Percentiles rank a stretch among this genome's conserved stretches.
phyloP scores from a whole-genome alignment of 2,888 invertebrate genomes.

The Cactoblastis cactorum region DNA sequence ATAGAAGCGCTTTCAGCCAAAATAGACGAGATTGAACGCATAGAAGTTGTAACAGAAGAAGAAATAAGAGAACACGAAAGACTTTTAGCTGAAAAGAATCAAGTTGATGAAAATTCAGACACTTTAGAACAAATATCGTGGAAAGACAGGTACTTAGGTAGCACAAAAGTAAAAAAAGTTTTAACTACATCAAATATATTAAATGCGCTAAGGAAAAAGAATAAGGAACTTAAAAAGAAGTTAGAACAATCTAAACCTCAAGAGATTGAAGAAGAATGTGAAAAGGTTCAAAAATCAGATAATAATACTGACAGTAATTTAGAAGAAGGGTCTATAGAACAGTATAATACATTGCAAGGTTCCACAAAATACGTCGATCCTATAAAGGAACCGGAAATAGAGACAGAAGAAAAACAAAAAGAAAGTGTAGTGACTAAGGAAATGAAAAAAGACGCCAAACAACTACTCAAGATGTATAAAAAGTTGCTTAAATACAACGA shows the following conservation, averaged over 20 bases:
- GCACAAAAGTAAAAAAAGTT: constrained; percentile 80
- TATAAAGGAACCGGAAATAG: constrained; percentile 26
- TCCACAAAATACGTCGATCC: constrained; percentile 61
- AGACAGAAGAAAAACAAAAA: constrained; percentile 17
- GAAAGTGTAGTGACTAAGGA: constrained; percentile 30
- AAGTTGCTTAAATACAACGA: constrained; percentile 64
- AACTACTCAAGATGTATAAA: constrained; percentile 70
- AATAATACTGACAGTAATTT: constrained; percentile 29
- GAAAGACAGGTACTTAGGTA: constrained; percentile 80
- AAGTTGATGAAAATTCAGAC: constrained; percentile 20
- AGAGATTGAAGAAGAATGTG: constrained; percentile 27
- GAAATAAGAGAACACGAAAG: constrained; percentile 40
- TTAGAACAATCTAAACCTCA: constrained; percentile 43
- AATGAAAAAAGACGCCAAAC: constrained; percentile 69
- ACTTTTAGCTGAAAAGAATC: constrained; percentile 14
- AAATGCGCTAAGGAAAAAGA: constrained; percentile 81
- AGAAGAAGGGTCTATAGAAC: constrained; percentile 75
- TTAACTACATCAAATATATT: constrained; percentile 75
- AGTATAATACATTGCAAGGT: constrained; percentile 69
- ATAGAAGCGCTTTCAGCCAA: constrained; percentile 68
- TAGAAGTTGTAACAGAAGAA: constrained; percentile 45
- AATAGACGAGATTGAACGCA: constrained; percentile 65
- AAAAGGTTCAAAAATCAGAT: constrained; percentile 18
- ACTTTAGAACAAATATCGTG: constrained; percentile 60
- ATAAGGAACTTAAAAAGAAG: constrained; percentile 66